Conservation (phyloP, 2,797 vertebrate species). For the Varecia variegata region DNA sequence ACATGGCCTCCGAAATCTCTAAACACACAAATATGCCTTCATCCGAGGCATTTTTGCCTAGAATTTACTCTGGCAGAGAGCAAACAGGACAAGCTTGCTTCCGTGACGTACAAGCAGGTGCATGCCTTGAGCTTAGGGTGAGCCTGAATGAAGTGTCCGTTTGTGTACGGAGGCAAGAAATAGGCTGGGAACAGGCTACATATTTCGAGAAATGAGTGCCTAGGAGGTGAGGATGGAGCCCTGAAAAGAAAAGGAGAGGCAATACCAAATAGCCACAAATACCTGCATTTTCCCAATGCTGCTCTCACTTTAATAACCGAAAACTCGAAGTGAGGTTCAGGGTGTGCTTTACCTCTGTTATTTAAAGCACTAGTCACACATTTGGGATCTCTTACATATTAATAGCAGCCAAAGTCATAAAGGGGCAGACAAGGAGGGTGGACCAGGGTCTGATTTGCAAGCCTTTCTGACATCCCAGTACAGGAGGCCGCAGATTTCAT, state of each 20-base stretch:
- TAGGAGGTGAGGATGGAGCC: background rate
- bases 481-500: background rate
- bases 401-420: background rate
- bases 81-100: background rate
- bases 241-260: background rate
- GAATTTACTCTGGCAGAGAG: background rate
- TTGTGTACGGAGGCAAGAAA: background rate
- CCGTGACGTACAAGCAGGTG: background rate
- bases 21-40: background rate
- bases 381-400: background rate
- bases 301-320: background rate
- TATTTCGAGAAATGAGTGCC: background rate
- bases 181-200: background rate
- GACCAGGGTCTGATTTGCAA: background rate
- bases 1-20: background rate
- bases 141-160: background rate
- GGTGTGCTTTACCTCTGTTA: fast-evolving
- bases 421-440: background rate
- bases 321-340: background rate
- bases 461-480: background rate
- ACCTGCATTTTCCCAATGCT: background rate
- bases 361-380: background rate
- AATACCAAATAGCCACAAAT: background rate
- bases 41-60: background rate
- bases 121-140: background rate